Evolutionary conservation across 2,797 vertebrate genomes (phyloP).

Genomic region (Gadopsis bispinosus): DNA sequence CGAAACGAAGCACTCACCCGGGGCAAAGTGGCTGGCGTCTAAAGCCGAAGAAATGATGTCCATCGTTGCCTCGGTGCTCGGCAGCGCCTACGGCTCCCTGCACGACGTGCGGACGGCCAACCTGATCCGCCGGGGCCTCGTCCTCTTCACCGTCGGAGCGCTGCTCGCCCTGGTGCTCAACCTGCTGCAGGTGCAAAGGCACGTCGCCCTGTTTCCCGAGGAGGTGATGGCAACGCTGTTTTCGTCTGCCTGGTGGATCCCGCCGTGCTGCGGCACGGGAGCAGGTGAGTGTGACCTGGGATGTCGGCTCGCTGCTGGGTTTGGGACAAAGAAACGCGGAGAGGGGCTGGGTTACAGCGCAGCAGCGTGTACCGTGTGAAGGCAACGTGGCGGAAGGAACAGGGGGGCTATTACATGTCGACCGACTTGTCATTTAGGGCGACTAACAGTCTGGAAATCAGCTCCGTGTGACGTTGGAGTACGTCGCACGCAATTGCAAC

Average conservation of each 20-base stretch:
- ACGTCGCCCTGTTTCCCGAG: slow-evolving; percentile 95
- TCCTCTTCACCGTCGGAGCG: slow-evolving; percentile 94
- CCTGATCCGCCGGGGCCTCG: slow-evolving; percentile 91
- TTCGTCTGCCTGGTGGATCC: slow-evolving; percentile 98
- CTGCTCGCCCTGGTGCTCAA: slow-evolving; percentile 96
- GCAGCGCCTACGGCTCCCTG: slow-evolving; percentile 82
- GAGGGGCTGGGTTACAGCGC: slow-evolving; percentile 23
- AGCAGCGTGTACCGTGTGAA: background rate
- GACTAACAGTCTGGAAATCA: background rate
- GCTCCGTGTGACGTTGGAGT: background rate
- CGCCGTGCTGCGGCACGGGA: slow-evolving; percentile 95
- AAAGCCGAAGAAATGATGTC: slow-evolving; percentile 89
- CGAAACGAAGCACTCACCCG: slow-evolving; percentile 75
- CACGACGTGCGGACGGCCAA: slow-evolving; percentile 86
- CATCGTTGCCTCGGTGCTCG: slow-evolving; percentile 83
- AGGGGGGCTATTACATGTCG: rapidly evolving
- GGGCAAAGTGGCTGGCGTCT: slow-evolving; percentile 78
- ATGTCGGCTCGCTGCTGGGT: slow-evolving; percentile 42
- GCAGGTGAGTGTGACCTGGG: slow-evolving; percentile 88
- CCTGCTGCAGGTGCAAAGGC: slow-evolving; percentile 94
- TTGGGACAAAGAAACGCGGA: slow-evolving; percentile 55
- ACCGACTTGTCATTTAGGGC: background rate
- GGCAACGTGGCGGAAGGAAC: background rate
- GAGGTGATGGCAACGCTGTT: slow-evolving; percentile 95
- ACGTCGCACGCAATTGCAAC: background rate